Evolutionary conservation across 2,113 vertebrate species (phyloP).

Genomic region (Sphyrna mokarran): DNA sequence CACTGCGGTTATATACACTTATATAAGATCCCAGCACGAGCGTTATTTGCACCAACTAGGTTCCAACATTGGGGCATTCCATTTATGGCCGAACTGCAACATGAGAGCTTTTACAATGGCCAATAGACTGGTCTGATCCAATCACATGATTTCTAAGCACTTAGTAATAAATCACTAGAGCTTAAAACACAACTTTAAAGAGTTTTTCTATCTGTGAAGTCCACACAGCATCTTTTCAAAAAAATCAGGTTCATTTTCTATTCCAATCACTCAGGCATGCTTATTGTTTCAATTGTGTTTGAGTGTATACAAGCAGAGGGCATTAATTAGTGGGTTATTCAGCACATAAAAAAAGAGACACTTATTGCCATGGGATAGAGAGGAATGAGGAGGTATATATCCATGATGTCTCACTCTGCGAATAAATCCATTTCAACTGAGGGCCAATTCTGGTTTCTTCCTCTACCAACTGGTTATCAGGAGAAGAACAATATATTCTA

Average conservation of each 20-base stretch:
- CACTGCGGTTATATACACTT: no score
- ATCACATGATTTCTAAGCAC: background rate
- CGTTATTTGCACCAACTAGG: background rate
- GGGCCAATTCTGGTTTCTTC: background rate
- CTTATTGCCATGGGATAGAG: background rate
- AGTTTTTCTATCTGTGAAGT: background rate
- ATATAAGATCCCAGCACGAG: no score
- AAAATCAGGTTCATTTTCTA: background rate
- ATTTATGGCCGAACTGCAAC: background rate
- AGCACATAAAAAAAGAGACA: background rate
- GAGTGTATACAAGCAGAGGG: no score
- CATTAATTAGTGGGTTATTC: no score
- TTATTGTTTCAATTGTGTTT: no score
- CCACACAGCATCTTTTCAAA: background rate
- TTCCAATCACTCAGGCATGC: background rate
- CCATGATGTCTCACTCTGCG: background rate
- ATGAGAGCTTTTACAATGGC: background rate
- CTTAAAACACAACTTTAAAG: background rate
- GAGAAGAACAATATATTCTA: background rate
- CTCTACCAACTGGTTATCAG: background rate
- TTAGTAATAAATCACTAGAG: background rate
- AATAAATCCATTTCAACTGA: background rate
- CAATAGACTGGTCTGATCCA: background rate
- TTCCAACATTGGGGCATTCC: background rate
- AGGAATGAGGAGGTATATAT: background rate